Percentiles rank a stretch among this genome's conserved stretches.
phyloP scores from a whole-genome alignment of 1,140 invertebrate genomes.

The Rhopalosiphum padi region DNA sequence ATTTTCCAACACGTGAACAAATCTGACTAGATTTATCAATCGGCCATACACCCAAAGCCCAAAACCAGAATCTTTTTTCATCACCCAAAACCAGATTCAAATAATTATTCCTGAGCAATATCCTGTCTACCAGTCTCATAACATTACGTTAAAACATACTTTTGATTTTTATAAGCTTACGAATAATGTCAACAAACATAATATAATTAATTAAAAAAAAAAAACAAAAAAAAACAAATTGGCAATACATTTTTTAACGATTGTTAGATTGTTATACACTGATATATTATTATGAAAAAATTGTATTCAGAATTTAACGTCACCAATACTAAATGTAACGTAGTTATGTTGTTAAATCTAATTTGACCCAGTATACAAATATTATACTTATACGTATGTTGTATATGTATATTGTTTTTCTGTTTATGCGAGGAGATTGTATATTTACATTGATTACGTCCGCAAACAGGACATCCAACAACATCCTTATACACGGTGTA shows the following conservation, averaged over 20 bases:
- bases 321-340: background rate
- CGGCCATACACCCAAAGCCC: background rate
- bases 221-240: no score
- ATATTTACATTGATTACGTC: background rate
- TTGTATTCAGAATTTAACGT: background rate
- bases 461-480: background rate
- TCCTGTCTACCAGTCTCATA: background rate
- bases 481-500: background rate
- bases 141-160: background rate
- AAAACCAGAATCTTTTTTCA: background rate
- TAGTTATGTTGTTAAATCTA: background rate
- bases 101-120: conserved; percentile 15
- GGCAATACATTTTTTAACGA: background rate
- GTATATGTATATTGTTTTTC: background rate
- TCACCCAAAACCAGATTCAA: background rate
- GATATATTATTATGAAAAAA: background rate
- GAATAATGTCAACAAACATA: background rate
- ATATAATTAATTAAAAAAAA: background rate
- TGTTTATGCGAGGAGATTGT: background rate
- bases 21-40: background rate
- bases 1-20: background rate
- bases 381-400: no score
- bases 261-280: background rate
- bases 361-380: background rate
- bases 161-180: background rate